These are phyloP conservation scores for Cataglyphis altisquamis DNA, from an alignment of 2,888 invertebrate genomes.

Conservation along the genomic window DNA sequence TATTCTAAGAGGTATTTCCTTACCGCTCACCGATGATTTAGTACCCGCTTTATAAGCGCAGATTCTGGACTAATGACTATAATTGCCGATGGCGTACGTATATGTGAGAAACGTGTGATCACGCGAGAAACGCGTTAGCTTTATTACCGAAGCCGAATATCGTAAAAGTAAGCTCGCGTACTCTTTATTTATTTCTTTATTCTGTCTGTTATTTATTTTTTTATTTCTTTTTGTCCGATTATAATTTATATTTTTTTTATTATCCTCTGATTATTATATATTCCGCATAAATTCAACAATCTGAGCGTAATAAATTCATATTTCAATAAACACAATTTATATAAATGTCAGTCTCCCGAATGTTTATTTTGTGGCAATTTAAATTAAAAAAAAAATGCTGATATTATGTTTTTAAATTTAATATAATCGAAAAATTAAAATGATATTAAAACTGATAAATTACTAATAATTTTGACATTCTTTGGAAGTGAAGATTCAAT, in stretches of 20 bases:
- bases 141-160: constrained; percentile 44
- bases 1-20: constrained; percentile 53
- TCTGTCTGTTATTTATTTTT: constrained; percentile 1
- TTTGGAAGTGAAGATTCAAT: not conserved
- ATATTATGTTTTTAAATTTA: not conserved
- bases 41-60: constrained; percentile 26
- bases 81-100: constrained; percentile 23
- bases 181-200: constrained; percentile 26
- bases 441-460: not conserved
- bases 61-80: constrained; percentile 48
- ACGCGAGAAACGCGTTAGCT: constrained; percentile 56
- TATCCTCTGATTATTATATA: not conserved
- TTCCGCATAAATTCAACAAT: not conserved
- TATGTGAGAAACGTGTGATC: constrained; percentile 34
- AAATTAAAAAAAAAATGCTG: not conserved
- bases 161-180: constrained; percentile 12
- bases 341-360: not conserved
- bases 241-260: constrained; percentile 8
- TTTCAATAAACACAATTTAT: not conserved
- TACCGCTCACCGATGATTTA: constrained; percentile 31
- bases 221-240: not conserved
- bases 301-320: not conserved
- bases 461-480: not conserved
- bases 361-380: not conserved
- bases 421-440: not conserved